Base-by-base conservation (phyloP, 2,113 vertebrate genomes). In the Mustela nigripes region DNA sequence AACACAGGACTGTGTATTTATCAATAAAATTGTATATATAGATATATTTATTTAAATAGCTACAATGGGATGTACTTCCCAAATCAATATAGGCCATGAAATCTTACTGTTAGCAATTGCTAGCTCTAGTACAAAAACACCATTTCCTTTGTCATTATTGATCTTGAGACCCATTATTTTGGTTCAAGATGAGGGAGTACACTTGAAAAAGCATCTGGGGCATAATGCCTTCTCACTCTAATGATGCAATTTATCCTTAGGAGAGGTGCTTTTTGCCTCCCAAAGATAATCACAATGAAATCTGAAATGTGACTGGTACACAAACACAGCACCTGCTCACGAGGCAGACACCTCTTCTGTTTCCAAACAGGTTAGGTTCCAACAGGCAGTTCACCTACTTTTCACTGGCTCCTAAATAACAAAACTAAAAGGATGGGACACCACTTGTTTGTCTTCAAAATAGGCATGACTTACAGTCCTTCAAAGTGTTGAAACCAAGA, bases 81-180 rank as follows among this genome's bases (percentile, higher is more conserved):
- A 84, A 73, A 42, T 95, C 80, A 89, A 73, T 79, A 86, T 1
- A 79, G 26, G 26, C 24, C 53, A 69, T 92, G 18, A 78, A 91
- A 31, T 71, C 24, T 48, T 89, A 53, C 21, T 58, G 3, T 67
- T 71, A 82, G 53, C 5, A 83, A 69, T 65, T 48, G 5, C 33
- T 88, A 42, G 31, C 58, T 93, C 67, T 93, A 89, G 91, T 82
- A 95, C 2, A 63, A 95, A 94, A 87, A n/a, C 48, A 58, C 4
- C 36, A 18, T 63, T 82, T 74, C 12, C 76, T 91, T 93, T 87
- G 56, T 60, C 26, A 28, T 82, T 89, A 83, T 83, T 91, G 78
- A 89, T 91, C 56, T 58, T 62, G 60, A 91, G 28, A 58, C 24
- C 21, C 31, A 71, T 24, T 81, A 28, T 93, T 97, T 90, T 62